A percentile compares a stretch with the other conserved stretches of the same genome.
phyloP scores from a whole-genome alignment of 2,888 invertebrate genomes.

The Automeris io region DNA sequence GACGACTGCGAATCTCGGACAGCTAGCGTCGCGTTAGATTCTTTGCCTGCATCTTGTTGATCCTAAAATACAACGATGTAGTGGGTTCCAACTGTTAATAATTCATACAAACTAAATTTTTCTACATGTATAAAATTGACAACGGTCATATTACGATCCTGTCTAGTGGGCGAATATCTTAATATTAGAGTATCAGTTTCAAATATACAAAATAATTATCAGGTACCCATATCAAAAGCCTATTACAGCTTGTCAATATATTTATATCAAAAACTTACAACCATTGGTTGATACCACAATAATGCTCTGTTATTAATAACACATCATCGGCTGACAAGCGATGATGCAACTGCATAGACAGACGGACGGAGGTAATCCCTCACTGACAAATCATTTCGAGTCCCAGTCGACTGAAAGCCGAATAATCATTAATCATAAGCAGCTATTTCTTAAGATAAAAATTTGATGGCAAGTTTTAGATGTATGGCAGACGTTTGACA shows the following conservation, averaged over 20 bases:
- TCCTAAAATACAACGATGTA: too few species aligned
- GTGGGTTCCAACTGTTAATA: too few species aligned
- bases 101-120: too few species aligned
- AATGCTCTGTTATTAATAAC: slow-evolving; percentile 22
- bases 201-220: not conserved
- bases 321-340: slow-evolving; percentile 19
- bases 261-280: not conserved
- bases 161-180: too few species aligned
- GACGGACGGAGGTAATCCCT: slow-evolving; percentile 37
- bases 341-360: slow-evolving; percentile 35
- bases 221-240: not conserved
- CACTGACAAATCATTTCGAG: slow-evolving; percentile 34
- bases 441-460: slow-evolving; percentile 13
- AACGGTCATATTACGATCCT: too few species aligned
- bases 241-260: not conserved
- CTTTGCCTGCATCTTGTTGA: too few species aligned
- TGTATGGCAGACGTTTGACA: not conserved
- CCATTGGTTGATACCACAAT: slow-evolving; percentile 5
- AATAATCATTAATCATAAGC: slow-evolving; percentile 42
- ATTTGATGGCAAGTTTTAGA: slow-evolving; percentile 7
- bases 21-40: too few species aligned
- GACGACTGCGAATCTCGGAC: too few species aligned
- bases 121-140: too few species aligned
- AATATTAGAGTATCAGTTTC: too few species aligned
- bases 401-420: slow-evolving; percentile 26